Percentiles rank a stretch among this genome's conserved stretches.
phyloP scores from a whole-genome alignment of 2,797 vertebrate species.

The Apogon talboti region DNA sequence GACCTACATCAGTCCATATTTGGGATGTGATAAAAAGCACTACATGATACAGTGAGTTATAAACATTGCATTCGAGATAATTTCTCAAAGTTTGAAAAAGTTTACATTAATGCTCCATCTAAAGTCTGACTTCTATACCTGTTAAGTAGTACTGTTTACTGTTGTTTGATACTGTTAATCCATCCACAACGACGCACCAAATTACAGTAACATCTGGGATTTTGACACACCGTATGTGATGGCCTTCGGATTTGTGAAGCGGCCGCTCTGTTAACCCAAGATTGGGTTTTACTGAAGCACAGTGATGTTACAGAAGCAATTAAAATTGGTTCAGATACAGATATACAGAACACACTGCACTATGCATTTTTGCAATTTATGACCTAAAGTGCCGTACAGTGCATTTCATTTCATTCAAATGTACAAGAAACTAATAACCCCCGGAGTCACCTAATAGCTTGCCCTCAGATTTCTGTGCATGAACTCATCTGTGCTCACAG shows the following conservation, averaged over 20 bases:
- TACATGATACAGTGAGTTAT: no score
- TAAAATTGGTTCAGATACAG: neutral
- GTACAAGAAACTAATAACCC: constrained; percentile 38
- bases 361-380: neutral
- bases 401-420: constrained; percentile 41
- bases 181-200: no score
- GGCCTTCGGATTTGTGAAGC: neutral
- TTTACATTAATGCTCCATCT: no score
- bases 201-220: no score
- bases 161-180: no score
- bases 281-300: neutral
- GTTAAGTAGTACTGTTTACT: no score
- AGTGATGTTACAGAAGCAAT: neutral
- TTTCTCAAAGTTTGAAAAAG: no score
- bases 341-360: neutral
- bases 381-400: constrained; percentile 26
- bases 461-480: constrained; percentile 39
- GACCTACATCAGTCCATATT: no score
- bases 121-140: no score
- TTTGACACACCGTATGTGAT: neutral
- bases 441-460: constrained; percentile 37
- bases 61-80: no score
- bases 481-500: constrained; percentile 41
- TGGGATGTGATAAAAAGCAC: no score
- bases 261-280: neutral